These are phyloP conservation scores for Zele albiditarsus DNA, from an alignment of 2,888 invertebrate species.

Conservation along the genomic window DNA sequence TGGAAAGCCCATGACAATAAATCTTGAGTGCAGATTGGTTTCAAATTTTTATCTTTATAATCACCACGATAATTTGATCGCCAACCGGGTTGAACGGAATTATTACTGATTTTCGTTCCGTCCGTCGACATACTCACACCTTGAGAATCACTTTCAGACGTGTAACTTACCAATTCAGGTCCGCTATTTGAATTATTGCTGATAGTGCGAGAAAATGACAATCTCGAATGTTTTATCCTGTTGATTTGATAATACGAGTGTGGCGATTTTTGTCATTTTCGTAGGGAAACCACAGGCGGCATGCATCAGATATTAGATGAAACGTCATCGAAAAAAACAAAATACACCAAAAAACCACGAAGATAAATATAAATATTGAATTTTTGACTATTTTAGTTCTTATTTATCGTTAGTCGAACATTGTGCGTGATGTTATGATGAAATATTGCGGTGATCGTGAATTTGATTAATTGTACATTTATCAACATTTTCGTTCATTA, in stretches of 20 bases:
- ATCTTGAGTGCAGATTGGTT: conserved; percentile 86
- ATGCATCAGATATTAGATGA: conserved; percentile 54
- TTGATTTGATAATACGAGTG: conserved; percentile 49
- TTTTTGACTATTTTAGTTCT: conserved; percentile 30
- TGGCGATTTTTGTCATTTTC: background rate
- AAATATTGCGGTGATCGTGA: background rate
- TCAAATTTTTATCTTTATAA: conserved; percentile 79
- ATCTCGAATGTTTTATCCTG: conserved; percentile 78
- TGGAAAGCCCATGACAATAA: conserved; percentile 94
- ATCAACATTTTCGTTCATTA: background rate
- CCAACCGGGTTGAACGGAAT: conserved; percentile 83
- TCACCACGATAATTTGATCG: conserved; percentile 86
- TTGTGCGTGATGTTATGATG: no score
- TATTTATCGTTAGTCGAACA: no score
- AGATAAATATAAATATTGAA: conserved; percentile 31
- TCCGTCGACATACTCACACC: conserved; percentile 60
- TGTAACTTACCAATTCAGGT: conserved; percentile 54
- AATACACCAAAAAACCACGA: conserved; percentile 24
- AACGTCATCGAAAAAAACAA: conserved; percentile 18
- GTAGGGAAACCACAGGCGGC: conserved; percentile 57
- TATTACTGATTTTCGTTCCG: conserved; percentile 75
- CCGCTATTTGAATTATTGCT: conserved; percentile 57
- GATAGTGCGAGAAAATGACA: conserved; percentile 76
- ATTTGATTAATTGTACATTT: background rate
- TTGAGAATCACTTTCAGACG: conserved; percentile 57